Conservation (phyloP, 2,797 vertebrate species). For the Brachyalestes nurse region DNA sequence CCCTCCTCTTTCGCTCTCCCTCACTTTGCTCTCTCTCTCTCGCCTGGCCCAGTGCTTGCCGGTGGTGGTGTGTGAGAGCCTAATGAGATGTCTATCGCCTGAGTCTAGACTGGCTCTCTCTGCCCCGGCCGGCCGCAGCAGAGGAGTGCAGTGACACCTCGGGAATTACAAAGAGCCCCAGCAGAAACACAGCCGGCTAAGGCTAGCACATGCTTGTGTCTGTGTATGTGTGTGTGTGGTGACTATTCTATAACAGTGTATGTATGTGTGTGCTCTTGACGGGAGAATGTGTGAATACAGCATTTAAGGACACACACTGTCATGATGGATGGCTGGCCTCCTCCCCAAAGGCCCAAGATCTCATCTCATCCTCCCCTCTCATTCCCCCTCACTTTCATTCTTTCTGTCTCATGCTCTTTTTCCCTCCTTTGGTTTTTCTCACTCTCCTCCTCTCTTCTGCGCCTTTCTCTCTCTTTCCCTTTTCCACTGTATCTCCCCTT, state of each 20-base stretch:
- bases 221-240: conserved; percentile 17
- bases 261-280: conserved; percentile 27
- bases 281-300: conserved; percentile 40
- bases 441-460: no score
- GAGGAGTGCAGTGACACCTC: conserved; percentile 38
- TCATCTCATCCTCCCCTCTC: conserved; percentile 9
- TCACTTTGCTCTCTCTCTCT: background rate
- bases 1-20: conserved; percentile 14
- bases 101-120: conserved; percentile 72
- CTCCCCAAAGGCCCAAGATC: conserved; percentile 30
- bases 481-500: no score
- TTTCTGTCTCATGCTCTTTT: background rate
- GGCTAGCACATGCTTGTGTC: conserved; percentile 24
- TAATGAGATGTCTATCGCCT: conserved; percentile 84
- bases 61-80: conserved; percentile 66
- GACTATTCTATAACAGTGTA: conserved; percentile 29
- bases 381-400: no score
- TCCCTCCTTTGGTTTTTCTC: no score
- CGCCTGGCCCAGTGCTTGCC: conserved; percentile 67
- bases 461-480: no score
- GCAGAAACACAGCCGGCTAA: conserved; percentile 24
- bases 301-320: conserved; percentile 42
- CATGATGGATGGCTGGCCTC: conserved; percentile 31
- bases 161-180: conserved; percentile 46
- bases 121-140: conserved; percentile 29